Base-by-base conservation (phyloP, 2,888 invertebrate genomes). In the Cheilosia pagana region DNA sequence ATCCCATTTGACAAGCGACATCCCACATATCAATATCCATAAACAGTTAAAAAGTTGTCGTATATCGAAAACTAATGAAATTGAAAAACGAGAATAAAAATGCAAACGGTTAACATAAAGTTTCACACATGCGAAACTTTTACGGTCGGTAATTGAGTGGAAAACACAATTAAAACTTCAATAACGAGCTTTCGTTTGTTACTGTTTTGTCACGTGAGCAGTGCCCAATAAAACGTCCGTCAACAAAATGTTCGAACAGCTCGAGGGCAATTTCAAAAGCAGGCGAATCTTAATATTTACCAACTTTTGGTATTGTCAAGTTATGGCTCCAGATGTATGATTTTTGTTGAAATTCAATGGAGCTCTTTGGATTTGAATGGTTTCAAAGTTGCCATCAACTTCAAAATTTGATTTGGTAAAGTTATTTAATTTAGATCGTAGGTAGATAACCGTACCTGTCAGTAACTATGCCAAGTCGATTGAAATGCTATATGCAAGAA, bases 121-220 rank as follows among this genome's bases (percentile, higher is more conserved):
- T 35, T 12, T 3, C 35, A 35, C 12, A 35, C 3, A 35, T 35
- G 35, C 35, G 12, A 35, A 65, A 53, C 52, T 62, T 72, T 72
- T 53, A 28, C 31, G 43, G 43, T n/a, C 43, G 41, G 25, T 76
- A 67, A 67, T 76, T 76, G 67, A 67, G 75, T 76, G 67, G 67
- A 50, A 67, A 76, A 76, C 35, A 59, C 59, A 76, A 76, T 76
- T 76, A 67, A 76, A 76, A 76, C 67, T 76, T 76, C n/a, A 76
- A 59, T 67, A 67, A 67, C 67, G 28, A 52, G 39, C 23, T 43
- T 45, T 35, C 21, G 41, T 16, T 16, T 45, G 52, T 62, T 50
- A 25, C 10, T 41, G 28, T 21, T 39, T 23, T 21, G 19, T 41
- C 57, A 57, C 41, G 48, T 75, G 55, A 48, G 21, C 75, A 25